Evolutionary conservation across 2,888 invertebrate genomes (phyloP).

Genomic region (Cataglyphis albicans): DNA sequence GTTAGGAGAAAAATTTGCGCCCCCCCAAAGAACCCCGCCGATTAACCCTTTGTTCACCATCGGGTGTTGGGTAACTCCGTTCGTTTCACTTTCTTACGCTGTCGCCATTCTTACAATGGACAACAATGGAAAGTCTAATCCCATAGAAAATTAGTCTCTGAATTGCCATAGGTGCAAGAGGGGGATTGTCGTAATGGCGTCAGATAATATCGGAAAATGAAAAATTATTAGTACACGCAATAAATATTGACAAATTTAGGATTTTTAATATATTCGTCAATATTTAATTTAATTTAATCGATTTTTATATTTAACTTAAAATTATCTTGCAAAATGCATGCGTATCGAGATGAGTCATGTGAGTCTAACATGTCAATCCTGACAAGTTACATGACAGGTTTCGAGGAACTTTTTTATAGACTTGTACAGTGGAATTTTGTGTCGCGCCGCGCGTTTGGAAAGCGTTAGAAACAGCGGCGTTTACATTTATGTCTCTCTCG

Average conservation of each 20-base stretch:
- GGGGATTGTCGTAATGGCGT: slow-evolving; percentile 10
- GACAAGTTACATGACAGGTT: slow-evolving; percentile 33
- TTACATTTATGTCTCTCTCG: slow-evolving; percentile 10
- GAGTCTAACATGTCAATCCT: slow-evolving; percentile 58
- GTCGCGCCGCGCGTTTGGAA: not conserved
- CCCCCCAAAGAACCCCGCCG: slow-evolving; percentile 13
- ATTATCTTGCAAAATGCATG: not conserved
- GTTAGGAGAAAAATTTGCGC: slow-evolving; percentile 6
- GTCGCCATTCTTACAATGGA: slow-evolving; percentile 35
- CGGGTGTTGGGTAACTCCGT: slow-evolving; percentile 27
- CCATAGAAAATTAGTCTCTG: slow-evolving; percentile 40
- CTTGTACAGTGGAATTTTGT: not conserved
- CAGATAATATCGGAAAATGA: not conserved
- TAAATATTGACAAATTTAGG: not conserved
- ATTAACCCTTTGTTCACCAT: slow-evolving; percentile 45
- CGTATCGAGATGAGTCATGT: slow-evolving; percentile 36
- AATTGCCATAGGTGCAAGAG: slow-evolving; percentile 22
- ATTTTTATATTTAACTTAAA: not conserved
- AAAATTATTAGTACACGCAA: not conserved
- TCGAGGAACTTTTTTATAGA: not conserved
- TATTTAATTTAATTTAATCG: too few relatives aligned
- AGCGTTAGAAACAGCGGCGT: not conserved
- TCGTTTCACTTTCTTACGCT: slow-evolving; percentile 46
- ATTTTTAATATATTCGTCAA: not conserved
- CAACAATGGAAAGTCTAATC: slow-evolving; percentile 31